phyloP scores from a whole-genome alignment of 1,140 invertebrate species.

The Cotesia typhae region DNA sequence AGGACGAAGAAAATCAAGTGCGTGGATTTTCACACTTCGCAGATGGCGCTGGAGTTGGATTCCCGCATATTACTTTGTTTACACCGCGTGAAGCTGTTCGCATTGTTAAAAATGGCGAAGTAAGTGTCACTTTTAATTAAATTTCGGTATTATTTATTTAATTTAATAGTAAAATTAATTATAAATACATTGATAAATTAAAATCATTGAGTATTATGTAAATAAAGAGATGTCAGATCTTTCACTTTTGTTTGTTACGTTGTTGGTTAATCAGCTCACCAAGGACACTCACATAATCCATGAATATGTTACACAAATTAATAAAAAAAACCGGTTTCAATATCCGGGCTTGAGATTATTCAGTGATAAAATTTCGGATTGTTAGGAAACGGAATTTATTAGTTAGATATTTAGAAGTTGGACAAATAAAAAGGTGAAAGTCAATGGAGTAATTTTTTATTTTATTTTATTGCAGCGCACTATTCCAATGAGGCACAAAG shows the following conservation, averaged over 20 bases:
- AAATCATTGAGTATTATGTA: background rate
- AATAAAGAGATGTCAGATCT: background rate
- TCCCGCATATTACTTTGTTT: slow-evolving; percentile 78
- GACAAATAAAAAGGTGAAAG: no score
- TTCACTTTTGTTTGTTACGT: background rate
- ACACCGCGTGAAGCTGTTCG: slow-evolving; percentile 79
- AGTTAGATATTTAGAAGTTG: no score
- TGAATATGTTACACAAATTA: background rate
- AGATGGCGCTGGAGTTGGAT: slow-evolving; percentile 76
- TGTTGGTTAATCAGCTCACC: slow-evolving; percentile 16
- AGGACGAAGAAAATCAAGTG: slow-evolving; percentile 82
- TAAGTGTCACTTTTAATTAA: slow-evolving; percentile 49
- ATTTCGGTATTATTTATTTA: background rate
- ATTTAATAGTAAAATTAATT: slow-evolving; percentile 13
- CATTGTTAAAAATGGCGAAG: slow-evolving; percentile 83
- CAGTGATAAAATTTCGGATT: no score
- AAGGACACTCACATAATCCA: slow-evolving; percentile 26
- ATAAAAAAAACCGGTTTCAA: no score
- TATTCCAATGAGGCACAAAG: slow-evolving; percentile 84
- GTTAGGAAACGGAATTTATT: slow-evolving; percentile 5
- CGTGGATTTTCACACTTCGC: slow-evolving; percentile 78
- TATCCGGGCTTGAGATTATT: no score
- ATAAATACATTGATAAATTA: slow-evolving; percentile 2
- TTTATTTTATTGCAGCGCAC: slow-evolving; percentile 71
- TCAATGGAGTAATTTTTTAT: slow-evolving; percentile 35